phyloP scores from a whole-genome alignment of 2,888 invertebrate genomes.

The Dicyrtoma fusca region DNA sequence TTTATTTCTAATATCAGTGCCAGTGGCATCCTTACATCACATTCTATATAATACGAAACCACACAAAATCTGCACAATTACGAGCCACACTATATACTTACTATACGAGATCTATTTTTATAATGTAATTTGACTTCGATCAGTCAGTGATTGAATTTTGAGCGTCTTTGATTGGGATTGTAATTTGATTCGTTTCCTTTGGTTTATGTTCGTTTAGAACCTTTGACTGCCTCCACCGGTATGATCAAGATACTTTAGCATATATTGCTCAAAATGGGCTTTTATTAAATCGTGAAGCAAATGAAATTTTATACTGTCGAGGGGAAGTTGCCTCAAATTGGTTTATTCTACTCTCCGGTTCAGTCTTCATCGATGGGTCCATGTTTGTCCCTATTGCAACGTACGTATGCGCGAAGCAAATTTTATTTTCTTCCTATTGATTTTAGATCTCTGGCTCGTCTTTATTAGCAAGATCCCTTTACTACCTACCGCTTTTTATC shows the following conservation, averaged over 20 bases:
- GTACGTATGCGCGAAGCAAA: conserved; percentile 54
- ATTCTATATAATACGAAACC: too few species aligned
- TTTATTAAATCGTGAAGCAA: conserved; percentile 41
- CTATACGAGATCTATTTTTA: not conserved
- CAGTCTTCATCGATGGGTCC: conserved; percentile 82
- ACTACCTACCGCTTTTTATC: not conserved
- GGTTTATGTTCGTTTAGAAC: conserved; percentile 41
- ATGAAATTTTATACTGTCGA: conserved; percentile 66
- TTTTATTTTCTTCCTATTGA: conserved; percentile 24
- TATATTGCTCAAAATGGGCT: conserved; percentile 34
- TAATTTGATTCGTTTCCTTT: conserved; percentile 23
- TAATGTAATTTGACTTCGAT: too few species aligned
- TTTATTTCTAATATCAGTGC: too few species aligned
- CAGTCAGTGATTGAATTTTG: not conserved
- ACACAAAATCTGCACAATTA: not conserved
- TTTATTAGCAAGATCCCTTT: not conserved
- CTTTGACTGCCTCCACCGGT: conserved; percentile 46
- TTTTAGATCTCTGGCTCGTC: not conserved
- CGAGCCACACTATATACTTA: not conserved
- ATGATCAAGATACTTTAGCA: conserved; percentile 32
- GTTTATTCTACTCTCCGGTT: conserved; percentile 80
- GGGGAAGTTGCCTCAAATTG: conserved; percentile 79
- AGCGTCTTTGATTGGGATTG: not conserved
- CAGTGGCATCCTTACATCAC: too few species aligned
- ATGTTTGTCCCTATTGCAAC: conserved; percentile 73